Evolutionary conservation across 2,113 vertebrate species (phyloP), one percentile per base, ranked within the genome.

Genomic region (Grallaria varia): DNA sequence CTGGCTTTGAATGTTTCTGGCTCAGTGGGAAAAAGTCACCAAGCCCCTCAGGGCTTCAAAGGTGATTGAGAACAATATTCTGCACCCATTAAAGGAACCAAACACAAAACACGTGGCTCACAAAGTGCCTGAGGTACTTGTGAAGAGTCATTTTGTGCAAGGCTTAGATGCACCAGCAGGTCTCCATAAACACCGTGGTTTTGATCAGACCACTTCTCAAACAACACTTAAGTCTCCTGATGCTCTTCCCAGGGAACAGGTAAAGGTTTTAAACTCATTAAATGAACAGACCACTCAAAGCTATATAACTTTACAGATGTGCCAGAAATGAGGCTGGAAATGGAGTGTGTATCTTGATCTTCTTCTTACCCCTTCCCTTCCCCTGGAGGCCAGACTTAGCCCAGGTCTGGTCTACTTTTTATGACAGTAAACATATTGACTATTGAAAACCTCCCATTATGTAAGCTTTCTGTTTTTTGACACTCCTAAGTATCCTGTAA

Each of bases 401-500:
- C 28, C 30, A 31, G 40, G 15, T 30, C 37, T 59, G 25, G 24
- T 50, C 45, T 67, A 12, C 5, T 9, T 42, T 72, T 78, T 55
- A 78, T 45, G 47, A n/a, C 14, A 60, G 39, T 35, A 83, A 88
- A 50, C 1, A 1, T 87, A 87, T 4, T 84, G 69, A 56, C 72
- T 77, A 16, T 23, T 87, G 60, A 77, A 91, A 92, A 67, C 79
- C 91, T 92, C 73, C 81, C 93, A 47, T 82, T 95, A 81, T 52
- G 68, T 84, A 97, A 97, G 39, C 72, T 79, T 71, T 62, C 64
- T 39, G 1, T 84, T 91, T 71, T 39, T 85, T 80, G 84, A 62
- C 66, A 37, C 45, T 90, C 71, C 45, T 93, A 68, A 71, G 73
- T 18, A 8, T 53, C 47, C 55, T 59, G 8, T 53, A 62, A 66